Percentiles rank a stretch among this genome's conserved stretches.
These are phyloP conservation scores for Erebia ligea DNA, from an alignment of 2,888 invertebrate genomes.

Conservation along the genomic window DNA sequence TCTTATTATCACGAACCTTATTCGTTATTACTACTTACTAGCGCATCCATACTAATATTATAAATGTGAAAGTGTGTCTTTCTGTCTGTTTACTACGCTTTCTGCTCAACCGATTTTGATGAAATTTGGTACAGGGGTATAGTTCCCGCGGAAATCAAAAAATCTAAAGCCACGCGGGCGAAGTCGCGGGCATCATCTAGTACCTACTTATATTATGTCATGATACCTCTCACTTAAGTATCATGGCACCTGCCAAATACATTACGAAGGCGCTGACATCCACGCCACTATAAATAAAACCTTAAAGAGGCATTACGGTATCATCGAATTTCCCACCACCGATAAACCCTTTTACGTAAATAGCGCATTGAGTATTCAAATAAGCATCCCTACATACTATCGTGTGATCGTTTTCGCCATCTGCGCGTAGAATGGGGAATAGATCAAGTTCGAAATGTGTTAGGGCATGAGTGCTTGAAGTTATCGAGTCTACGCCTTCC, in stretches of 20 bases:
- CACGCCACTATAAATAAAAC: constrained; percentile 43
- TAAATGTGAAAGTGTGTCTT: too few relatives aligned
- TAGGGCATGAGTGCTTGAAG: constrained; percentile 15
- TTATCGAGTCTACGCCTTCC: constrained; percentile 3
- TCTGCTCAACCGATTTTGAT: too few relatives aligned
- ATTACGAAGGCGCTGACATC: constrained; percentile 1
- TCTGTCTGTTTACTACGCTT: too few relatives aligned
- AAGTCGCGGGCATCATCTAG: too few relatives aligned
- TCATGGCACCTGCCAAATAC: neutral
- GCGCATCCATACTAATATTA: too few relatives aligned
- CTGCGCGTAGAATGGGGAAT: constrained; percentile 42
- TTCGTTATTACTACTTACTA: too few relatives aligned
- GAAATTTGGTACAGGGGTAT: too few relatives aligned
- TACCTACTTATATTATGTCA: neutral
- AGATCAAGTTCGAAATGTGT: constrained; percentile 40
- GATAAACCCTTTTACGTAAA: constrained; percentile 76
- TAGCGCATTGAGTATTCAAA: constrained; percentile 67
- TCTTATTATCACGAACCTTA: too few relatives aligned
- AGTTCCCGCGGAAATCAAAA: too few relatives aligned
- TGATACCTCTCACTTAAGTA: constrained; percentile 1
- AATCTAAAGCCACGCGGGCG: too few relatives aligned
- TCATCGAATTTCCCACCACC: constrained; percentile 64
- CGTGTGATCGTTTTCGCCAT: constrained; percentile 45
- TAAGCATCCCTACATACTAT: constrained; percentile 52
- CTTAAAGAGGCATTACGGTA: constrained; percentile 55